These are phyloP conservation scores for Drosophila tani DNA, from an alignment of 1,140 invertebrate genomes.

Conservation along the genomic window DNA sequence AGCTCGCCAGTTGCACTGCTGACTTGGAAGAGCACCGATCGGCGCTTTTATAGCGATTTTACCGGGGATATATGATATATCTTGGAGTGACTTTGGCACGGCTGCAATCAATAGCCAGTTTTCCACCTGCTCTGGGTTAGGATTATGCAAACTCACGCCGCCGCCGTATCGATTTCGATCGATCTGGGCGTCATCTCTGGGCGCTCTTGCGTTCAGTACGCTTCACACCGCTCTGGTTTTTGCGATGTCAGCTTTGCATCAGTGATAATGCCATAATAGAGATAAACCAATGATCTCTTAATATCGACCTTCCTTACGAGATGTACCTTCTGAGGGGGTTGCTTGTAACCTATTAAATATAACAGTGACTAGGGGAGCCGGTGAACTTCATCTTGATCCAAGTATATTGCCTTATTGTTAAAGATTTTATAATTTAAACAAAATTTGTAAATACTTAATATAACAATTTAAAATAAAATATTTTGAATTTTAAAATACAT, in stretches of 20 bases:
- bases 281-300: constrained; percentile 38
- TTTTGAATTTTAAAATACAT: too few relatives aligned
- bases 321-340: neutral
- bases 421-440: too few relatives aligned
- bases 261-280: constrained; percentile 33
- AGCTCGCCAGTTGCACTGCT: constrained; percentile 50
- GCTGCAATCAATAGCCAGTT: constrained; percentile 67
- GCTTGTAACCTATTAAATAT: too few relatives aligned
- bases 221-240: constrained; percentile 71
- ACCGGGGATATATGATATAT: constrained; percentile 58
- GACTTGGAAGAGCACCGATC: neutral
- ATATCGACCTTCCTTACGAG: constrained; percentile 4
- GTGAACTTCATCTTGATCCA: too few relatives aligned
- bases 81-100: constrained; percentile 42
- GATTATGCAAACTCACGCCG: constrained; percentile 66
- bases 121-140: constrained; percentile 50
- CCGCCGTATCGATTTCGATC: constrained; percentile 62
- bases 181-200: constrained; percentile 12
- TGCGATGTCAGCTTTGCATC: constrained; percentile 41
- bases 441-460: too few relatives aligned
- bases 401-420: too few relatives aligned
- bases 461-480: too few relatives aligned
- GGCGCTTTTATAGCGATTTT: constrained; percentile 58
- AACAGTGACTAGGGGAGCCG: too few relatives aligned
- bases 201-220: constrained; percentile 59